Evolutionary conservation across 1,140 invertebrate species (phyloP).

Genomic region (Tetramorium parvispinum): DNA sequence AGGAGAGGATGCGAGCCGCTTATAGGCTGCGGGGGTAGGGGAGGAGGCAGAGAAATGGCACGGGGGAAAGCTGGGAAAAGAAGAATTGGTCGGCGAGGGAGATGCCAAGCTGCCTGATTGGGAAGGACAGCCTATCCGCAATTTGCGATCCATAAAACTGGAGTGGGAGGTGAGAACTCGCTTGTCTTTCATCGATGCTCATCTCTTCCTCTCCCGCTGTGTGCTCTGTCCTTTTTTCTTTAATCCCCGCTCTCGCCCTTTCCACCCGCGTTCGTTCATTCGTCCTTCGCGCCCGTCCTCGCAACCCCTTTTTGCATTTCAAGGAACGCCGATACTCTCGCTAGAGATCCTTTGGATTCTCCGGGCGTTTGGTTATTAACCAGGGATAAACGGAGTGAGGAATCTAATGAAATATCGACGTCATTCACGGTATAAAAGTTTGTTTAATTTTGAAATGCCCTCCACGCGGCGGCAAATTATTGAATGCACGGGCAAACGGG

Average conservation of each 20-base stretch:
- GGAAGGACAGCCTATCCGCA: conserved; percentile 80
- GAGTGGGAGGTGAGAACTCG: conserved; percentile 77
- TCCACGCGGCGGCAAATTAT: conserved; percentile 52
- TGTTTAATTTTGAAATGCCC: conserved; percentile 68
- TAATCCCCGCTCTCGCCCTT: conserved; percentile 38
- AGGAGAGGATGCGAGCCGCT: conserved; percentile 65
- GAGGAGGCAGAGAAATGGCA: conserved; percentile 68
- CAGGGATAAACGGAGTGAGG: conserved; percentile 65
- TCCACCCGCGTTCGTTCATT: conserved; percentile 26
- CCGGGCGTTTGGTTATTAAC: conserved; percentile 70
- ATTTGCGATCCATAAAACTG: conserved; percentile 76
- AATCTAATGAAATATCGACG: conserved; percentile 74
- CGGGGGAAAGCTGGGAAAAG: conserved; percentile 66
- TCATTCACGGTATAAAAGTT: conserved; percentile 61
- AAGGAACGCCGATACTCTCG: conserved; percentile 66
- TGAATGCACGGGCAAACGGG: neutral
- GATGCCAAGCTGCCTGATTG: conserved; percentile 76
- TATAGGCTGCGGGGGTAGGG: conserved; percentile 54
- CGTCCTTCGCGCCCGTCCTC: conserved; percentile 28
- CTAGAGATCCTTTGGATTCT: conserved; percentile 66
- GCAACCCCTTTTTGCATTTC: conserved; percentile 74
- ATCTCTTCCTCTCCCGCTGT: conserved; percentile 52
- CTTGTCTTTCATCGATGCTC: conserved; percentile 76
- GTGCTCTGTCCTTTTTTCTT: conserved; percentile 26
- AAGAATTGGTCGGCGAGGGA: conserved; percentile 68